Percentiles rank a stretch among this genome's conserved stretches.
These are phyloP conservation scores for Rattus rattus DNA, from an alignment of 2,113 vertebrate species.

Conservation along the genomic window DNA sequence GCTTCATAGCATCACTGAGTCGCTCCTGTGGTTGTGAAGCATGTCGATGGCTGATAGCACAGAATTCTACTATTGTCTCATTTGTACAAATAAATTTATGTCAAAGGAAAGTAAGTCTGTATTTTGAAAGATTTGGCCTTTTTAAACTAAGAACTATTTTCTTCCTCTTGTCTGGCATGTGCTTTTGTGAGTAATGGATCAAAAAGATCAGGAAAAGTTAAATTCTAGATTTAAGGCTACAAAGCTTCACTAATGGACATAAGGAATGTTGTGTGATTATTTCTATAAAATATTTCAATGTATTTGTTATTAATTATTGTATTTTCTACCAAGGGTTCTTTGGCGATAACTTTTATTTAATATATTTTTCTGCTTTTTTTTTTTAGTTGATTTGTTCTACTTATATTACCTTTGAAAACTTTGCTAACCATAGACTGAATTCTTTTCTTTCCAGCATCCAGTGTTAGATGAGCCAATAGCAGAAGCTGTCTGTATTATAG, in stretches of 20 bases:
- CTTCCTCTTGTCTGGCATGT: not conserved
- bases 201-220: slow-evolving; percentile 27
- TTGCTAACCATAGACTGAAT: slow-evolving; percentile 42
- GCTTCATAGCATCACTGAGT: not conserved
- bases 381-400: slow-evolving; percentile 25
- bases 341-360: slow-evolving; percentile 51
- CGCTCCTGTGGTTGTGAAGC: not conserved
- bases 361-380: slow-evolving; percentile 38
- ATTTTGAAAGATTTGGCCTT: slow-evolving; percentile 38
- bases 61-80: slow-evolving; percentile 12
- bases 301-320: slow-evolving; percentile 33
- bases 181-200: slow-evolving; percentile 27
- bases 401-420: slow-evolving; percentile 42
- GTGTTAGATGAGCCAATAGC: slow-evolving; percentile 98
- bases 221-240: slow-evolving; percentile 39
- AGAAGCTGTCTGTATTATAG: slow-evolving; percentile 98
- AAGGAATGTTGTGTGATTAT: not conserved
- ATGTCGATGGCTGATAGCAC: not conserved
- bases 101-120: not conserved
- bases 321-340: slow-evolving; percentile 20
- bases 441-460: slow-evolving; percentile 90
- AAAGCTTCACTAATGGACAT: slow-evolving; percentile 33
- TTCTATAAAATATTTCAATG: not conserved
- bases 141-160: slow-evolving; percentile 22
- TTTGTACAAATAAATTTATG: not conserved